A percentile compares a stretch with the other conserved stretches of the same genome.
Evolutionary conservation across 2,113 vertebrate genomes (phyloP).

Genomic region (Pipa parva): DNA sequence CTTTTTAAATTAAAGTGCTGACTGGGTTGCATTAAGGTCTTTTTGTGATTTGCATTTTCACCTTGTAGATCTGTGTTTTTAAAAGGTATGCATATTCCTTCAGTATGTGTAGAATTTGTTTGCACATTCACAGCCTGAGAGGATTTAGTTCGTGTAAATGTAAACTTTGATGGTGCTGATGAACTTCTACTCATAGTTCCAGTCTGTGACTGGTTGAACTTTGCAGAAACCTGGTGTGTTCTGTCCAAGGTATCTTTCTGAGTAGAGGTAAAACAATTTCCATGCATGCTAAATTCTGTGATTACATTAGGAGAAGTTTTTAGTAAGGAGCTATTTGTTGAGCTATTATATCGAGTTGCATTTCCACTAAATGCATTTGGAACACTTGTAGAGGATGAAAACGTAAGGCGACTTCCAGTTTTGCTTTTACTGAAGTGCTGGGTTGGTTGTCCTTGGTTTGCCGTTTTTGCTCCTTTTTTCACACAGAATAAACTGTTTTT

Average conservation of each 20-base stretch:
- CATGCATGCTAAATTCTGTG: slow-evolving; percentile 16
- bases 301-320: slow-evolving; percentile 32
- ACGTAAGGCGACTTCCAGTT: slow-evolving; percentile 4
- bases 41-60: slow-evolving; percentile 46
- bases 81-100: slow-evolving; percentile 34
- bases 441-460: slow-evolving; percentile 37
- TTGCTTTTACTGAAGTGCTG: background rate
- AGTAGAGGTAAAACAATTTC: slow-evolving; percentile 25
- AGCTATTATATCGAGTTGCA: slow-evolving; percentile 24
- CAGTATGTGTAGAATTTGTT: slow-evolving; percentile 41
- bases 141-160: slow-evolving; percentile 57
- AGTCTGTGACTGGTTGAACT: slow-evolving; percentile 38
- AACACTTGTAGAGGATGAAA: slow-evolving; percentile 20
- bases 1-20: slow-evolving; percentile 68
- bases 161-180: slow-evolving; percentile 50
- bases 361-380: slow-evolving; percentile 25
- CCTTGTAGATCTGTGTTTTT: slow-evolving; percentile 39
- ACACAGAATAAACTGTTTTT: slow-evolving; percentile 26
- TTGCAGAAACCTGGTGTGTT: slow-evolving; percentile 32
- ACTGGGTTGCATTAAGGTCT: slow-evolving; percentile 38
- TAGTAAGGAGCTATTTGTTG: background rate
- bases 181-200: slow-evolving; percentile 41
- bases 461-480: slow-evolving; percentile 31
- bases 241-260: slow-evolving; percentile 36
- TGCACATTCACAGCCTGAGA: slow-evolving; percentile 38